Evolutionary conservation across 1,140 invertebrate species (phyloP).

Genomic region (Latrodectus geometricus): DNA sequence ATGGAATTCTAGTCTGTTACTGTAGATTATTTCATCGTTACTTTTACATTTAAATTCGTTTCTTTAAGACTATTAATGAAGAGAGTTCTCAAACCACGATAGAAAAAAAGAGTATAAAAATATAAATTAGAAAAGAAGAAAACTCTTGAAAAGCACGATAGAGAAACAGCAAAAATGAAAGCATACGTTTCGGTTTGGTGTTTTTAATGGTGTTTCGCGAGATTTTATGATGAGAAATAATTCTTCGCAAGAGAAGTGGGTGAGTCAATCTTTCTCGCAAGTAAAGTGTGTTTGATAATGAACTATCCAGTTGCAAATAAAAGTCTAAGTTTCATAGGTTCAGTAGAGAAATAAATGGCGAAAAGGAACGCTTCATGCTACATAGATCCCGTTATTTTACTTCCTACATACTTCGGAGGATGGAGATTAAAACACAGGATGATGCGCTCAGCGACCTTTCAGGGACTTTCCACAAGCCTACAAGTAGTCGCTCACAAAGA

Average conservation of each 20-base stretch:
- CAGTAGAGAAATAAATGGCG: conserved; percentile 58
- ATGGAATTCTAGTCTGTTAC: too few species aligned
- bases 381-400: conserved; percentile 61
- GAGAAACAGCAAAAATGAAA: not conserved
- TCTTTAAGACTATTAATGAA: not conserved
- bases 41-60: too few species aligned
- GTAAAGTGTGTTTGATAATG: conserved; percentile 62
- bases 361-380: conserved; percentile 61
- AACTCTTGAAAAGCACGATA: too few species aligned
- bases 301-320: conserved; percentile 62
- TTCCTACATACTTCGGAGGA: conserved; percentile 53
- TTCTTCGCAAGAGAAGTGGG: conserved; percentile 27
- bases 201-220: conserved; percentile 45
- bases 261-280: conserved; percentile 57
- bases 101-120: not conserved
- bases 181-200: conserved; percentile 20
- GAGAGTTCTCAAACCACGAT: conserved; percentile 2
- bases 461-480: conserved; percentile 31
- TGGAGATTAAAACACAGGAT: conserved; percentile 60
- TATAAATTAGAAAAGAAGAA: too few species aligned
- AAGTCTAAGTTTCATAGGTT: conserved; percentile 61
- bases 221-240: conserved; percentile 53
- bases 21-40: too few species aligned
- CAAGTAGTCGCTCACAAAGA: too few species aligned
- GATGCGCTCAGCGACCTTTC: conserved; percentile 42